These are phyloP conservation scores for Theretra japonica DNA, from an alignment of 2,888 invertebrate species.

Conservation along the genomic window DNA sequence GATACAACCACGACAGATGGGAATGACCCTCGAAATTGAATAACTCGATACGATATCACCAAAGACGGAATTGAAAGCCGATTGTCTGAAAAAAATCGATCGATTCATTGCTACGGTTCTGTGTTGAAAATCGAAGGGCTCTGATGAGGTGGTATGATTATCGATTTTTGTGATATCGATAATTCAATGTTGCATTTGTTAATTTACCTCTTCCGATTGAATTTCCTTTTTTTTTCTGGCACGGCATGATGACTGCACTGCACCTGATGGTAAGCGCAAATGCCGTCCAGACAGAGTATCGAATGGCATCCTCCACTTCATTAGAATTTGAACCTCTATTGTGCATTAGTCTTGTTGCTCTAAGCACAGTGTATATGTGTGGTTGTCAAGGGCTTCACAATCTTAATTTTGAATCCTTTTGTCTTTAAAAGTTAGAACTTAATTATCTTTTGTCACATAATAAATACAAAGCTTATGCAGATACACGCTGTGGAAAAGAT, in stretches of 20 bases:
- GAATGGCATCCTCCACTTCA: too few relatives aligned
- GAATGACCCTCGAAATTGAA: slow-evolving; percentile 79
- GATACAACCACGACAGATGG: slow-evolving; percentile 74
- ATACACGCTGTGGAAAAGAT: background rate
- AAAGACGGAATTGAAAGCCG: slow-evolving; percentile 79
- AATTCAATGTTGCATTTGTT: slow-evolving; percentile 41
- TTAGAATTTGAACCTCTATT: too few relatives aligned
- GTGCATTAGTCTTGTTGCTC: too few relatives aligned
- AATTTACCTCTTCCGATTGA: background rate
- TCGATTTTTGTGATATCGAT: slow-evolving; percentile 43
- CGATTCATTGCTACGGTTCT: slow-evolving; percentile 69
- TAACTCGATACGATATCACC: slow-evolving; percentile 82
- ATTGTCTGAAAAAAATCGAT: slow-evolving; percentile 74
- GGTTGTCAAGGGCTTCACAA: too few relatives aligned
- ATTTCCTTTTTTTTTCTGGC: too few relatives aligned
- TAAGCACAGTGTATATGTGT: too few relatives aligned
- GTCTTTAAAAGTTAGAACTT: too few relatives aligned
- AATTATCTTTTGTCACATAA: background rate
- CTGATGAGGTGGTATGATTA: slow-evolving; percentile 28
- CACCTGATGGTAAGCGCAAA: too few relatives aligned
- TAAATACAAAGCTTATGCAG: background rate
- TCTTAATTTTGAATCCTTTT: too few relatives aligned
- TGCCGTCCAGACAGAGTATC: too few relatives aligned
- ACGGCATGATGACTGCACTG: too few relatives aligned
- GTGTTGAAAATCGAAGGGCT: slow-evolving; percentile 48